Evolutionary conservation across 2,113 vertebrate species (phyloP), one percentile per base, ranked within the genome.

Genomic region (Crotalus helleri): DNA sequence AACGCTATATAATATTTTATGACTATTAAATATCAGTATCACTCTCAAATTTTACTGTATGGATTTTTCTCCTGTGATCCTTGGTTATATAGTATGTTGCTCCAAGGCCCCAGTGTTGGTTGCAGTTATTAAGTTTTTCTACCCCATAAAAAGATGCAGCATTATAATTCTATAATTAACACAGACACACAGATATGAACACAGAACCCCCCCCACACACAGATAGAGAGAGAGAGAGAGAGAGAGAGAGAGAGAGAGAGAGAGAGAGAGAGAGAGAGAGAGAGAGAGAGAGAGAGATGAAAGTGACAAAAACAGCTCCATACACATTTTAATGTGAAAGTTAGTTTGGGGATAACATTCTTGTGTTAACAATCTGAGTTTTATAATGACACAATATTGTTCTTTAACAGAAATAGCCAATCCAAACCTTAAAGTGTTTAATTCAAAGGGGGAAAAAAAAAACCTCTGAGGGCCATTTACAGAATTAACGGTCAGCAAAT

Each of bases 401-500:
- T 92, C 87, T 96, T 94, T 94, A 95, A 94, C 46, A 94, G 59
- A 92, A 81, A 93, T 9, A 96, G 61, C 61, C 93, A 95, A 91
- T 91, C 93, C 94, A 55, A 19, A 95, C 93, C 93, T 93, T 90
- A 93, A 51, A 89, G 92, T 91, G 85, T 96, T 92, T 33, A 64
- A 12, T 87, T 96, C 96, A 96, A 96, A 94, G 17, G 12, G 11
- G 1, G 0, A n/a, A 39, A 51, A 39, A 51, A 39, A 39, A 51
- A 9, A 8, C 49, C 3, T 26, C 10, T 46, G 94, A 96, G 96
- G 96, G 94, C 94, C 96, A 96, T 97, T 97, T 97, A 96, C 61
- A 94, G 94, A 97, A 96, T 88, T 96, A 97, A 97, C 96, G 96
- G 97, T 97, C 97, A 98, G 97, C 97, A 97, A 95, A 97, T 97